phyloP scores from a whole-genome alignment of 2,797 vertebrate genomes.

The Channa striata region DNA sequence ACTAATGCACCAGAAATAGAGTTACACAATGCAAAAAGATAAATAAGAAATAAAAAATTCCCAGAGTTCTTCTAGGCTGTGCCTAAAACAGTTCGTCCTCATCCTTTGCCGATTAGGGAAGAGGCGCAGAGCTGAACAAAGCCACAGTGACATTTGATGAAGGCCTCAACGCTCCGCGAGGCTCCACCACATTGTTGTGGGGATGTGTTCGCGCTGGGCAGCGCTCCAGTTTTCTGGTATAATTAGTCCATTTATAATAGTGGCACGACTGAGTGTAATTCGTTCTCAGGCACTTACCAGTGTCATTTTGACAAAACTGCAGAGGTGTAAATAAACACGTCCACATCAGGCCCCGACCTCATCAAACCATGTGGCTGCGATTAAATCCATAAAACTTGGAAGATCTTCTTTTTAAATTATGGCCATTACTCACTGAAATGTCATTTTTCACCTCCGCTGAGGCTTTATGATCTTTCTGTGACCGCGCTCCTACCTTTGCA shows the following conservation, averaged over 20 bases:
- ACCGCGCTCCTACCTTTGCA: conserved; percentile 9
- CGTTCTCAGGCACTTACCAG: conserved; percentile 40
- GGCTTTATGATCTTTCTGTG: conserved; percentile 24
- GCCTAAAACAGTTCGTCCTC: conserved; percentile 64
- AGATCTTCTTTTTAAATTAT: neutral
- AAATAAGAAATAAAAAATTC: conserved; percentile 19
- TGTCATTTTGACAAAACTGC: conserved; percentile 41
- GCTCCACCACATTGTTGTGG: conserved; percentile 29
- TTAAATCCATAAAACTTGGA: conserved; percentile 6
- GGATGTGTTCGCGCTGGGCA: conserved; percentile 42
- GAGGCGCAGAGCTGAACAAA: conserved; percentile 54
- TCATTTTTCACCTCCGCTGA: conserved; percentile 12
- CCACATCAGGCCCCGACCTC: conserved; percentile 13
- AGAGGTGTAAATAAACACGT: conserved; percentile 40
- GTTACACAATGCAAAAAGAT: neutral
- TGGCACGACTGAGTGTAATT: conserved; percentile 39
- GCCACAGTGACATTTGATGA: conserved; percentile 47
- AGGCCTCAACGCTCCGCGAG: conserved; percentile 29
- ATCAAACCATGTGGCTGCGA: neutral
- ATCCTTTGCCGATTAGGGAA: conserved; percentile 65
- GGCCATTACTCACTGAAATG: conserved; percentile 17
- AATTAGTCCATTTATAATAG: conserved; percentile 63
- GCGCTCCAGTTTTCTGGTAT: conserved; percentile 47
- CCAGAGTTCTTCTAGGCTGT: conserved; percentile 21
- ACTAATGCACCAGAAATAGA: too few species aligned